Conservation (phyloP, 2,797 vertebrate species). For the Pangasius krempfi region DNA sequence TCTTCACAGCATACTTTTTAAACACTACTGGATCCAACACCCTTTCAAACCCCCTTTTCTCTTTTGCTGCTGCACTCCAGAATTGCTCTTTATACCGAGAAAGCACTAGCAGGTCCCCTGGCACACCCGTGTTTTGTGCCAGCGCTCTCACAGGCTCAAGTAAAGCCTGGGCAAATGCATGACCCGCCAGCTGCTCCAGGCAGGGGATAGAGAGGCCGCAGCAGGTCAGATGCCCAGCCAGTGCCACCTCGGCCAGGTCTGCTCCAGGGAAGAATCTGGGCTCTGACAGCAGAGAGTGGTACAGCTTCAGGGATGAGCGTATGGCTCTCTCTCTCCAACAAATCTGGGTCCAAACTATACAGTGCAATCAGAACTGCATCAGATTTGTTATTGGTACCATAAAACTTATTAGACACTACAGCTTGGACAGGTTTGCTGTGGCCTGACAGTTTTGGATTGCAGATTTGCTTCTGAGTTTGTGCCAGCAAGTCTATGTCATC, state of each 20-base stretch:
- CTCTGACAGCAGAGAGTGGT: constrained; percentile 46
- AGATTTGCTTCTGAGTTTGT: constrained; percentile 18
- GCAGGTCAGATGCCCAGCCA: constrained; percentile 52
- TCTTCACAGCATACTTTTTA: constrained; percentile 46
- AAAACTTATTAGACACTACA: constrained; percentile 28
- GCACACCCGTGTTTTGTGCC: constrained; percentile 28
- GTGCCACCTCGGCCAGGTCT: constrained; percentile 47
- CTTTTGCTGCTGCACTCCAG: constrained; percentile 2
- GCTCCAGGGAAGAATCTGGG: constrained; percentile 51
- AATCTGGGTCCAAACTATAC: not conserved
- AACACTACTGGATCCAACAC: constrained; percentile 40
- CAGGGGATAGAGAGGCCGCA: constrained; percentile 47
- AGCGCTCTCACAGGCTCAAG: constrained; percentile 39
- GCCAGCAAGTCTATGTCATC: not conserved
- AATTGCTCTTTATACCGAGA: constrained; percentile 25
- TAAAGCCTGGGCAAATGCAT: constrained; percentile 49
- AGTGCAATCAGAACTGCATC: not conserved
- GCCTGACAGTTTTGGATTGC: constrained; percentile 24
- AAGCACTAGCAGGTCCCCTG: constrained; percentile 42
- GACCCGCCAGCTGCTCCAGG: constrained; percentile 54
- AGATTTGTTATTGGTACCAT: not conserved
- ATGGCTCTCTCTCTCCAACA: constrained; percentile 49
- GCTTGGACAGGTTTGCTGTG: constrained; percentile 27
- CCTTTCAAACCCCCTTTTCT: constrained; percentile 3
- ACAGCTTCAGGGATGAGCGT: constrained; percentile 48